Evolutionary conservation across 2,797 vertebrate genomes (phyloP), one percentile per base, ranked within the genome.

Genomic region (Spea hammondii): DNA sequence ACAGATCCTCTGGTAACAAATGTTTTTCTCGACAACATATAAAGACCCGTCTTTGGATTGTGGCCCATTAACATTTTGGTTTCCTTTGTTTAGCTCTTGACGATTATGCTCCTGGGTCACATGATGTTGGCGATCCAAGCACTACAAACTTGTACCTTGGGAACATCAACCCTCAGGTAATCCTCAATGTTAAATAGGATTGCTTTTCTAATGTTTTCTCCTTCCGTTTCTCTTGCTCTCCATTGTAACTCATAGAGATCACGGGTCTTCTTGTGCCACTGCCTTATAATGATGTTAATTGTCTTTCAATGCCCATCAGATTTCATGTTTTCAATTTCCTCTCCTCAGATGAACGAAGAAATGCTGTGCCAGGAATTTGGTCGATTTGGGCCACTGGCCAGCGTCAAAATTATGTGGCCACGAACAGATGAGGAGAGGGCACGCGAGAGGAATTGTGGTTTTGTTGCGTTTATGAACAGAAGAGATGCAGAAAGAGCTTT

Each of bases 381-480:
- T 57, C 95, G 96, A 66, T 99, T 98, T 80, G 98, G 98, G 77
- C 97, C 98, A 0, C 88, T 99, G 89, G 98, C 98, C 0, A 99
- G 97, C 78, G 98, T 99, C 85, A 99, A 99, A 92, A 99, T 99
- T 87, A 99, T 99, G 98, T 99, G 98, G 98, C 97, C 98, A 5
- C 93, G 98, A 90, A 99, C 97, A 4, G 97, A 99, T 83, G 98
- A 99, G 89, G 98, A 99, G 89, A 93, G 97, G 89, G 97, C 97
- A 76, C 93, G 98, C 86, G 98, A 99, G 86, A 95, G 98, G 86
- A 99, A 99, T 87, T 99, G 98, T 90, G 98, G 98, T 81, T 99
- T 99, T 91, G 98, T 99, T 87, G 98, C 98, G 59, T 99, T 99
- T 89, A 99, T 99, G 97, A 98, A 96, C 84, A 94, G 98, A 89